Percentiles rank a stretch among this genome's conserved stretches.
These are phyloP conservation scores for Drosophila nannoptera DNA, from an alignment of 1,140 invertebrate genomes.

Conservation along the genomic window DNA sequence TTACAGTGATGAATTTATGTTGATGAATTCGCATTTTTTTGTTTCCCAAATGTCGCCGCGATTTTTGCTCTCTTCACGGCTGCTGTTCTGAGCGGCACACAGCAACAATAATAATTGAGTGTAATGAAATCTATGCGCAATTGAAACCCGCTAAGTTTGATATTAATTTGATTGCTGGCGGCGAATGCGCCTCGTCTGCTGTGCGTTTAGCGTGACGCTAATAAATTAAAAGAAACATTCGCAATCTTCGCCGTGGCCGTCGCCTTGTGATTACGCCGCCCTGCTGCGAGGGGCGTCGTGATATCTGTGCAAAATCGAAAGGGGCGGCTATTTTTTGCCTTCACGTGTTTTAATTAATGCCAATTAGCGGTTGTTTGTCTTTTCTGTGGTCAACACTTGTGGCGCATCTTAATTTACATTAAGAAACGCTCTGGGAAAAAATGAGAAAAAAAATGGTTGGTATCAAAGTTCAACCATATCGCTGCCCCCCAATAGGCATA, in stretches of 20 bases:
- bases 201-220: slow-evolving; percentile 63
- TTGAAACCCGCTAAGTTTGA: slow-evolving; percentile 74
- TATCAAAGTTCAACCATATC: slow-evolving; percentile 10
- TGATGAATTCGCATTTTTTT: slow-evolving; percentile 60
- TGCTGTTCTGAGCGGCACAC: background rate
- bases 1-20: slow-evolving; percentile 42
- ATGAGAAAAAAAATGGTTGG: slow-evolving; percentile 27
- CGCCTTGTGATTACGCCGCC: background rate
- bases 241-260: slow-evolving; percentile 13
- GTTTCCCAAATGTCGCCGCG: slow-evolving; percentile 28
- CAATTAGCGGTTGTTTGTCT: slow-evolving; percentile 53
- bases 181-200: slow-evolving; percentile 47
- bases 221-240: slow-evolving; percentile 57
- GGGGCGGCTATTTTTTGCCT: slow-evolving; percentile 4
- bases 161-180: slow-evolving; percentile 61
- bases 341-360: slow-evolving; percentile 49
- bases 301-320: background rate
- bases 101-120: slow-evolving; percentile 48
- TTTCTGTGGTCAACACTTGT: slow-evolving; percentile 23
- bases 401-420: slow-evolving; percentile 67
- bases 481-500: slow-evolving; percentile 2
- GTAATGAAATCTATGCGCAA: slow-evolving; percentile 65
- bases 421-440: background rate
- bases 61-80: slow-evolving; percentile 13
- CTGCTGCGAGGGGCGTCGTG: background rate